Percentiles rank a stretch among this genome's conserved stretches.
Evolutionary conservation across 2,797 vertebrate species (phyloP).

Genomic region (Iguana delicatissima): DNA sequence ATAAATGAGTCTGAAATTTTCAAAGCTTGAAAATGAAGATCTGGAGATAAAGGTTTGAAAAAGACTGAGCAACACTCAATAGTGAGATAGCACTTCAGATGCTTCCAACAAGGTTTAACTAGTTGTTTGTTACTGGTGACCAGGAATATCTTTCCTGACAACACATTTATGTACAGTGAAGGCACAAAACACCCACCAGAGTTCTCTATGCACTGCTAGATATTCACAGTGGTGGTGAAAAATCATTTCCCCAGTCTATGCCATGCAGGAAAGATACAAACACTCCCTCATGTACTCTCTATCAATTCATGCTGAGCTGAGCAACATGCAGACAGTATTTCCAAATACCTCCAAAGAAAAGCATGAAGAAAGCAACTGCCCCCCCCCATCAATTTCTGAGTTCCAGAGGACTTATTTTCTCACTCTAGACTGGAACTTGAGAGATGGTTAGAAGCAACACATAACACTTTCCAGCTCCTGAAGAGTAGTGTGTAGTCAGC

Average conservation of each 20-base stretch:
- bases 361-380: neutral
- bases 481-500: neutral
- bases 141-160: neutral
- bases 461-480: neutral
- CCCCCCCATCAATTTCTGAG: neutral
- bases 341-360: neutral
- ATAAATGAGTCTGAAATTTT: neutral
- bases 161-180: neutral
- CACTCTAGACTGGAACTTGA: neutral
- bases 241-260: neutral
- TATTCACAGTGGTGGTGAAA: neutral
- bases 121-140: neutral
- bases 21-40: neutral
- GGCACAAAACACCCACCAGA: neutral
- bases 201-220: neutral
- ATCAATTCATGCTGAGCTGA: neutral
- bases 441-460: neutral
- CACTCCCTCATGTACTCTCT: neutral
- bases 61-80: neutral
- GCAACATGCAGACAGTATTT: neutral
- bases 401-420: neutral
- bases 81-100: neutral
- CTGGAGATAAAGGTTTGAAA: neutral
- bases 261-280: neutral
- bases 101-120: neutral